Conservation (phyloP, 2,113 vertebrate genomes). For the Dipodomys merriami region DNA sequence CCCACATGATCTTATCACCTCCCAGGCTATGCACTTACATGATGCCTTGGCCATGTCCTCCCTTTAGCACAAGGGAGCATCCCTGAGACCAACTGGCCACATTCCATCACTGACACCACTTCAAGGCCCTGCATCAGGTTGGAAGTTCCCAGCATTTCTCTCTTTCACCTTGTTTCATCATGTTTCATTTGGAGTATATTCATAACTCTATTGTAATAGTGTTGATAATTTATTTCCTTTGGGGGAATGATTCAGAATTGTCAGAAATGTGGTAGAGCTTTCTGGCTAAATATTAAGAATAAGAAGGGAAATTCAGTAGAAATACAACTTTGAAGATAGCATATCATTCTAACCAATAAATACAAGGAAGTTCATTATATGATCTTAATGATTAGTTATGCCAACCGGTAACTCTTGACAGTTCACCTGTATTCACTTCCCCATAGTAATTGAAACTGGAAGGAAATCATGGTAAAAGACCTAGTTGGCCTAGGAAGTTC, state of each 20-base stretch:
- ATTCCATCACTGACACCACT: background rate
- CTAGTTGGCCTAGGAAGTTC: background rate
- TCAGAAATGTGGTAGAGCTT: background rate
- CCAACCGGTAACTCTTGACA: slow-evolving; percentile 10
- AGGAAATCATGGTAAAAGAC: background rate
- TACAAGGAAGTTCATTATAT: slow-evolving; percentile 25
- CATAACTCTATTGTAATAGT: slow-evolving; percentile 42
- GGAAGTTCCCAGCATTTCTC: slow-evolving; percentile 41
- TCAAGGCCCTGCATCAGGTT: background rate
- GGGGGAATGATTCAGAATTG: slow-evolving; percentile 50
- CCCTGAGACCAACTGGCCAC: slow-evolving; percentile 51
- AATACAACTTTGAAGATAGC: background rate
- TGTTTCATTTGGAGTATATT: slow-evolving; percentile 51
- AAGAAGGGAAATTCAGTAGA: slow-evolving; percentile 39
- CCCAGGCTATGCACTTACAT: background rate
- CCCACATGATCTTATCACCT: background rate
- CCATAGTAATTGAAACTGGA: background rate
- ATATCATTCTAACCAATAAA: slow-evolving; percentile 24
- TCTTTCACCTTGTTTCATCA: background rate
- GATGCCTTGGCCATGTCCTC: background rate
- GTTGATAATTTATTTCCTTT: slow-evolving; percentile 49
- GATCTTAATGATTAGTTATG: slow-evolving; percentile 62
- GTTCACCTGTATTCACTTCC: slow-evolving; percentile 47
- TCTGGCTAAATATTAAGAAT: slow-evolving; percentile 51
- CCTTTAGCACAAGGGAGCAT: slow-evolving; percentile 43